These are phyloP conservation scores for Scylla paramamosain DNA, from an alignment of 1,140 invertebrate genomes.

Conservation along the genomic window DNA sequence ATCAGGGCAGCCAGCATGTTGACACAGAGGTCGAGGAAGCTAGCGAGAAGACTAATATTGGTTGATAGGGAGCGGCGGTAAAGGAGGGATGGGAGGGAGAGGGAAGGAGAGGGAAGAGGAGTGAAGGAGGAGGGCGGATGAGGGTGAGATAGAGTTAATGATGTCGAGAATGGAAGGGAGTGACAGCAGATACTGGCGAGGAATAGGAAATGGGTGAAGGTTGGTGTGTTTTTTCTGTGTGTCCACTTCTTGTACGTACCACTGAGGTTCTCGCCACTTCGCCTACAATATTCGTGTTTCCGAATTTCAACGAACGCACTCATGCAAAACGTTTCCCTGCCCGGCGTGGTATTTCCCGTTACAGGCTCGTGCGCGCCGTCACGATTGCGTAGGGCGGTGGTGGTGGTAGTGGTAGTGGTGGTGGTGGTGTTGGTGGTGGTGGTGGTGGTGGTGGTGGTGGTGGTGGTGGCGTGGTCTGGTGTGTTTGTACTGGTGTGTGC, in stretches of 20 bases:
- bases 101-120: not conserved
- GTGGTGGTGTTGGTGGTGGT: too few relatives aligned
- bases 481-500: too few relatives aligned
- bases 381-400: not conserved
- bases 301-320: not conserved
- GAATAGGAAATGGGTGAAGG: not conserved
- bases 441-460: too few relatives aligned
- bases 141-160: not conserved
- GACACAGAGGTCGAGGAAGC: not conserved
- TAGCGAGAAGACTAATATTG: not conserved
- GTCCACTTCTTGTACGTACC: not conserved
- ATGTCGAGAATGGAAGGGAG: not conserved
- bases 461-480: too few relatives aligned
- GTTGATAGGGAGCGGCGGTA: not conserved
- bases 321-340: not conserved
- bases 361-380: not conserved
- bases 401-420: too few relatives aligned
- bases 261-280: not conserved
- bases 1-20: not conserved
- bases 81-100: not conserved
- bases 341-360: not conserved
- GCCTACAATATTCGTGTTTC: not conserved
- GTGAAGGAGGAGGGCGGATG: not conserved
- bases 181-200: not conserved
- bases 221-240: not conserved